Base-by-base conservation (phyloP, 2,888 invertebrate genomes). In the Lissocephala sabroskyi region DNA sequence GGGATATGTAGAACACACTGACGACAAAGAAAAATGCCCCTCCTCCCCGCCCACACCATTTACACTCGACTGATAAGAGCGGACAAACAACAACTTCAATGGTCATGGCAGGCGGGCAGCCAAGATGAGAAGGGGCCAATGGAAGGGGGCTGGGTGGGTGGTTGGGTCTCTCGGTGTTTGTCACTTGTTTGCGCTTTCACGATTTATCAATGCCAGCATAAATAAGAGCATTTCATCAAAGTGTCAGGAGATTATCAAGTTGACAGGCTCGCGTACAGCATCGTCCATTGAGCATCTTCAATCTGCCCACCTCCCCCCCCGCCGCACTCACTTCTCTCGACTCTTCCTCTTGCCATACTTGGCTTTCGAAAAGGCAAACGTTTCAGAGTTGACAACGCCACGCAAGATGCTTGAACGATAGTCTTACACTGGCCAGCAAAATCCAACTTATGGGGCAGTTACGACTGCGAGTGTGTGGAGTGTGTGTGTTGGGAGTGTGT, bases 231-330 rank as follows among this genome's bases (percentile, higher is more conserved):
- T 76, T 79, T 74, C 79, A 79, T 79, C 77, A 74, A 73, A 76
- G 79, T 79, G 76, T 73, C 74, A 62, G 56, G 61, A 68, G 76
- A 79, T 74, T 76, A 74, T 79, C 68, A 79, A 65, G 52, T 73
- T 68, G 60, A 52, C 65, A 59, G 48, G 49, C 32, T 28, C 29
- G 36, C 19, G 23, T 10, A 26, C 26, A 43, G 19, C n/a, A 13
- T 19, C 13, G 26, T n/a, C 17, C 9, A 14, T 23, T 23, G 23
- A 23, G 23, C 23, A 23, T 23, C 23, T 23, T 23, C 23, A 23
- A 23, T 23, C 7, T 41, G 29, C 14, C 41, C 28, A 41, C 23
- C 16, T n/a, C 29, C 13, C 14, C 16, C 23, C 41, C 18, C 6
- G 14, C 4, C 41, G 13, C 23, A 39, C 5, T 16, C 30, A 6